phyloP scores from a whole-genome alignment of 2,888 invertebrate species.

The Automeris io region DNA sequence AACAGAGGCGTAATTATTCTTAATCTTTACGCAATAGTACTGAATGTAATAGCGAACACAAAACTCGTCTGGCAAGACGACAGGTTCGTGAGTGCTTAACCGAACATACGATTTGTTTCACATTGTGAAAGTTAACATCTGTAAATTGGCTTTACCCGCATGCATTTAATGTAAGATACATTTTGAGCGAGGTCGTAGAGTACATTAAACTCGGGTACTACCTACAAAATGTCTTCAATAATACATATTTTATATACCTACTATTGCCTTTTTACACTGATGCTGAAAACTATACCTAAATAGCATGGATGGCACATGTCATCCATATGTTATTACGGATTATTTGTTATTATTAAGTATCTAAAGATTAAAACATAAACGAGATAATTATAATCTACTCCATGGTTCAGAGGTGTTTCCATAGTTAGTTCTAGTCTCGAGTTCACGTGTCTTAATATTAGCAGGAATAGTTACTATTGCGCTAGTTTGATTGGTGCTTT shows the following conservation, averaged over 20 bases:
- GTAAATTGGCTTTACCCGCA: conserved; percentile 16
- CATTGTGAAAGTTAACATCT: conserved; percentile 45
- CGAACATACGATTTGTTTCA: conserved; percentile 29
- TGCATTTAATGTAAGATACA: background rate
- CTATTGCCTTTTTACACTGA: too few species aligned
- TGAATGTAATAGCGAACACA: conserved; percentile 31
- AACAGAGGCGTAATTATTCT: conserved; percentile 20
- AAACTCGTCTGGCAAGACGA: conserved; percentile 48
- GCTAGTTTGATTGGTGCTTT: too few species aligned
- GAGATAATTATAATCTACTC: too few species aligned
- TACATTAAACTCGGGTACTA: conserved; percentile 12
- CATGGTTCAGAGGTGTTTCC: too few species aligned
- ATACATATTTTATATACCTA: background rate
- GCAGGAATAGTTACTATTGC: too few species aligned
- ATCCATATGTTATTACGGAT: too few species aligned
- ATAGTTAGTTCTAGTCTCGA: too few species aligned
- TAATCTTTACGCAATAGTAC: conserved; percentile 31
- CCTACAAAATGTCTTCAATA: background rate
- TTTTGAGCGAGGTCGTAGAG: conserved; percentile 9
- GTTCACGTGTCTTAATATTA: too few species aligned
- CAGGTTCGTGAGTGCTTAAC: conserved; percentile 28
- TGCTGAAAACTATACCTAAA: too few species aligned
- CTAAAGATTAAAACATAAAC: too few species aligned
- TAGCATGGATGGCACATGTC: too few species aligned
- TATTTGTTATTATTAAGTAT: too few species aligned